These are phyloP conservation scores for Oncorhynchus tshawytscha DNA, from an alignment of 2,113 vertebrate species.

Conservation along the genomic window DNA sequence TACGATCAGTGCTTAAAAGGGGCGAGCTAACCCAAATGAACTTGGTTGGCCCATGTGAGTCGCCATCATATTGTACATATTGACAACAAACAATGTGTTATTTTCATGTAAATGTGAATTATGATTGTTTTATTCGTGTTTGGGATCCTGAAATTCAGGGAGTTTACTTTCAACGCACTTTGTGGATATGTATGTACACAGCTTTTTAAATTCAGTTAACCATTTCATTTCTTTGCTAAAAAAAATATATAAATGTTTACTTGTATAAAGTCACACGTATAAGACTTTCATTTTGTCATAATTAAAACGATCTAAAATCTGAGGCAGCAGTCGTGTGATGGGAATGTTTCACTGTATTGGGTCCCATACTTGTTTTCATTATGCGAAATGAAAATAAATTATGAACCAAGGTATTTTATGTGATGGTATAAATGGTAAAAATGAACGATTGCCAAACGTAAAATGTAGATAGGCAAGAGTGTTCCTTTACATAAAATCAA, in stretches of 20 bases:
- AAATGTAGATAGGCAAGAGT: constrained; percentile 18
- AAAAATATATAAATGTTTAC: constrained; percentile 99
- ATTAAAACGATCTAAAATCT: constrained; percentile 91
- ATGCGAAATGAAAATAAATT: constrained; percentile 8
- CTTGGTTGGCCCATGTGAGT: constrained; percentile 71
- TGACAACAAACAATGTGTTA: constrained; percentile 81
- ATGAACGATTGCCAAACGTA: background rate
- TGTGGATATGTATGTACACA: constrained; percentile 99
- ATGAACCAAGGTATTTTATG: background rate
- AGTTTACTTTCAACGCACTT: constrained; percentile 99
- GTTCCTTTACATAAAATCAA: constrained; percentile 41
- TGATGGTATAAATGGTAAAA: background rate
- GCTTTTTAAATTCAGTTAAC: constrained; percentile 95
- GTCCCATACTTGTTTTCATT: constrained; percentile 18
- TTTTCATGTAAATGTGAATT: constrained; percentile 91
- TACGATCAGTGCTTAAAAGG: constrained; percentile 44
- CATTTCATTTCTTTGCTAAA: constrained; percentile 89
- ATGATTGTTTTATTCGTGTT: constrained; percentile 85
- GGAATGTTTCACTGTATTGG: constrained; percentile 36
- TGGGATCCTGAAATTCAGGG: constrained; percentile 97
- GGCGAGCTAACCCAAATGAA: constrained; percentile 61
- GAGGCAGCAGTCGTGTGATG: constrained; percentile 66
- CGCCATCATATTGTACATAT: constrained; percentile 86
- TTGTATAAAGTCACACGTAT: constrained; percentile 98
- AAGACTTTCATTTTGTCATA: constrained; percentile 97